Evolutionary conservation across 2,888 invertebrate species (phyloP).

Genomic region (Leptopilina syphax): DNA sequence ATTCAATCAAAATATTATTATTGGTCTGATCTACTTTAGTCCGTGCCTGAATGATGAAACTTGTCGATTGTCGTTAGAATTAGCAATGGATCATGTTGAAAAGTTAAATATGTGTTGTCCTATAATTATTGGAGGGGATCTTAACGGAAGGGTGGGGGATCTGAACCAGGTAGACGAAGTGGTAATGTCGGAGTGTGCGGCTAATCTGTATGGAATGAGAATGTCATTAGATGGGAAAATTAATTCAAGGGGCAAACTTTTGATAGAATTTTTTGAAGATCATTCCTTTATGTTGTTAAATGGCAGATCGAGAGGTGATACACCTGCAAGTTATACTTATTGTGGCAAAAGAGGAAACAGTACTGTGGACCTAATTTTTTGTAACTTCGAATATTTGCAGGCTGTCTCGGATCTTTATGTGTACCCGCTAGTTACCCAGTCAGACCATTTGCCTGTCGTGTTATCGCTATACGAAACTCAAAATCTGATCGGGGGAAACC

Average conservation of each 20-base stretch:
- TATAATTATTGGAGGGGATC: background rate
- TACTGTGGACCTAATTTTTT: slow-evolving; percentile 31
- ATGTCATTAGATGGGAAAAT: background rate
- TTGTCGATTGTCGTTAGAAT: background rate
- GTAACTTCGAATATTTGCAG: background rate
- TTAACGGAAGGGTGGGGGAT: background rate
- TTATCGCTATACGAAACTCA: background rate
- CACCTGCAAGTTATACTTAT: slow-evolving; percentile 27
- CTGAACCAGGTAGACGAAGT: background rate
- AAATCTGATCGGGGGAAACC: background rate
- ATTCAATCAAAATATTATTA: no score
- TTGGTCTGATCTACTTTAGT: background rate
- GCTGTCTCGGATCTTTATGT: background rate
- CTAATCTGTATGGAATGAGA: slow-evolving; percentile 4
- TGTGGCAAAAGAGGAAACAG: slow-evolving; percentile 17
- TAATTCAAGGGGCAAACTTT: background rate
- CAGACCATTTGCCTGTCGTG: slow-evolving; percentile 18
- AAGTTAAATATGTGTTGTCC: background rate
- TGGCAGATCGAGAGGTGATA: slow-evolving; percentile 32
- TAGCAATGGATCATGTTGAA: background rate
- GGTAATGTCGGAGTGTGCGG: background rate
- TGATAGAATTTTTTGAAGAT: slow-evolving; percentile 33
- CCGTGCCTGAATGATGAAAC: background rate
- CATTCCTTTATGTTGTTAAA: slow-evolving; percentile 26
- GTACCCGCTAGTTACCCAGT: background rate